A percentile compares a stretch with the other conserved stretches of the same genome.
Conservation (phyloP, 2,888 invertebrate species). For the Anthophora plumipes region DNA sequence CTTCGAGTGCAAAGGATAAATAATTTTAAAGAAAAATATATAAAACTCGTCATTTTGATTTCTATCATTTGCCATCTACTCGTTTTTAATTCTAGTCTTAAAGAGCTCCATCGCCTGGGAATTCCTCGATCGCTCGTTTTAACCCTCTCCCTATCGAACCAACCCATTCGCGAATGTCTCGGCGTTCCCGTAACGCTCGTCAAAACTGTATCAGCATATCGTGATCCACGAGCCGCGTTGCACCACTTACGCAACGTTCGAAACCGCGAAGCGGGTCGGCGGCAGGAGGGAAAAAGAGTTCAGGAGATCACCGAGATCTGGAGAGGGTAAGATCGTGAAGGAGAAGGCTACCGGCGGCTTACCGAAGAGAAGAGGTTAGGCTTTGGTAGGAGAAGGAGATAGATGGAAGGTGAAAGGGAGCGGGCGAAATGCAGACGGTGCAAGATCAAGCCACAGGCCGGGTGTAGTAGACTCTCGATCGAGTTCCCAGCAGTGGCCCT, state of each 20-base stretch:
- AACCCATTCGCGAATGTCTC: neutral
- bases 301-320: slow-evolving; percentile 19
- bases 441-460: slow-evolving; percentile 65
- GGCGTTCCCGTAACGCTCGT: neutral
- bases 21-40: no score
- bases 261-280: slow-evolving; percentile 5
- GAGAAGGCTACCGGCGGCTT: slow-evolving; percentile 17
- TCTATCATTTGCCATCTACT: no score
- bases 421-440: slow-evolving; percentile 65
- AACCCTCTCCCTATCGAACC: neutral
- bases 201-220: neutral
- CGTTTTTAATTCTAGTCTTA: no score
- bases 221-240: slow-evolving; percentile 25
- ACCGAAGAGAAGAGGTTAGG: neutral
- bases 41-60: no score
- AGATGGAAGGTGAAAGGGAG: slow-evolving; percentile 71
- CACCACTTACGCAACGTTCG: slow-evolving; percentile 45
- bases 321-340: slow-evolving; percentile 37
- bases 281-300: slow-evolving; percentile 28
- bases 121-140: no score
- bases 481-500: slow-evolving; percentile 44
- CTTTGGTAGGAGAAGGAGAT: slow-evolving; percentile 32
- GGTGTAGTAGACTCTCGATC: slow-evolving; percentile 62
- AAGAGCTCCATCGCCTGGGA: no score
- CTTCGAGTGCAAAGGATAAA: no score